Percentiles rank a stretch among this genome's conserved stretches.
Conservation (phyloP, 53 echinoderm and acorn worm genomes). For the Holothuria scabra region DNA sequence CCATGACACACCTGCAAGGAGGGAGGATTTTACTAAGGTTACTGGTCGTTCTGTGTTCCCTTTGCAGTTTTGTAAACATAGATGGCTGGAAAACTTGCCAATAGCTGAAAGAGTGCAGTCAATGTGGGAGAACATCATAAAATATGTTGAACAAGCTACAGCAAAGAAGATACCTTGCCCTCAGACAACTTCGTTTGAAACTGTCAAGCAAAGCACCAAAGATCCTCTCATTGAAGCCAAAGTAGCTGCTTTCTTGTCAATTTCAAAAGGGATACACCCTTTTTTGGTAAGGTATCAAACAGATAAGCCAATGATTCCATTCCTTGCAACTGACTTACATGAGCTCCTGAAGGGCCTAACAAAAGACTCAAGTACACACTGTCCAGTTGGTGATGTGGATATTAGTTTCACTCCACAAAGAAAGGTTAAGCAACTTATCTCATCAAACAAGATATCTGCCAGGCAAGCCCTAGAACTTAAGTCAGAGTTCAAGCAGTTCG, state of each 20-base stretch:
- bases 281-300: slow-evolving; percentile 49
- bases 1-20: slow-evolving; percentile 54
- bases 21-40: slow-evolving; percentile 56
- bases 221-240: slow-evolving; percentile 32
- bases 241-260: slow-evolving; percentile 12
- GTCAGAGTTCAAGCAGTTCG: neutral
- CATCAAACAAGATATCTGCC: slow-evolving; percentile 5
- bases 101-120: slow-evolving; percentile 52
- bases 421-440: neutral
- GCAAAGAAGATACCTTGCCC: slow-evolving; percentile 14
- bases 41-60: slow-evolving; percentile 42
- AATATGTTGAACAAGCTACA: slow-evolving; percentile 24
- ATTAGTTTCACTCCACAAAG: neutral
- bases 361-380: neutral
- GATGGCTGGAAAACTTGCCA: slow-evolving; percentile 59
- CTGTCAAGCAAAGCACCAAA: slow-evolving; percentile 7
- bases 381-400: slow-evolving; percentile 29
- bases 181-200: neutral
- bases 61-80: slow-evolving; percentile 5
- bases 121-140: slow-evolving; percentile 44
- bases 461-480: slow-evolving; percentile 1
- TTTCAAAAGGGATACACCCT: slow-evolving; percentile 24
- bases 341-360: neutral
- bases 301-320: slow-evolving; percentile 52
- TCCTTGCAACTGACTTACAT: slow-evolving; percentile 43